These are phyloP conservation scores for Chaetogeoica ovagalla DNA, from an alignment of 2,888 invertebrate genomes.

Conservation along the genomic window DNA sequence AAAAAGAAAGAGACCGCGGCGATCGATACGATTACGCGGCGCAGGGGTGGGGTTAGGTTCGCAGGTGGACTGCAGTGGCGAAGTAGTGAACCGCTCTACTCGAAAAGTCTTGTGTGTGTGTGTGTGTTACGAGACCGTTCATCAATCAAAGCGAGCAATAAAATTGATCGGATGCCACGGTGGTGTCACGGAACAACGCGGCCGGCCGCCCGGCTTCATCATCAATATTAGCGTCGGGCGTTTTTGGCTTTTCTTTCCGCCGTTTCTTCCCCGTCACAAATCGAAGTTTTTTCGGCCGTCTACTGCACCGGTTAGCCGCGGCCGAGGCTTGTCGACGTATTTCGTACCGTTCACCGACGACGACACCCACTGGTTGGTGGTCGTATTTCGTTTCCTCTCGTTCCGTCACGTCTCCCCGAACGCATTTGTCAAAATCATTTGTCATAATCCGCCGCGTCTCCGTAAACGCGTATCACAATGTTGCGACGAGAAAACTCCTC, in stretches of 20 bases:
- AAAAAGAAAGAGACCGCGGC: background rate
- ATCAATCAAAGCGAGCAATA: constrained; percentile 45
- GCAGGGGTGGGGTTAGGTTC: too few species aligned
- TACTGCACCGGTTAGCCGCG: background rate
- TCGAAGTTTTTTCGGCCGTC: too few species aligned
- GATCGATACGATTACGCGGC: background rate
- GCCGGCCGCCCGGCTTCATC: background rate
- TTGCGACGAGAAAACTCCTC: too few species aligned
- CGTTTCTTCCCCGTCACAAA: background rate
- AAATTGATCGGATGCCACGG: constrained; percentile 38
- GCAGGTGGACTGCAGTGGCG: too few species aligned
- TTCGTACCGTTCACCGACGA: too few species aligned
- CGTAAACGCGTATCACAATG: too few species aligned
- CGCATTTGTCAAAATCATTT: too few species aligned
- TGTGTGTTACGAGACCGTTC: constrained; percentile 10
- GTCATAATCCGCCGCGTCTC: too few species aligned
- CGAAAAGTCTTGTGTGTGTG: background rate
- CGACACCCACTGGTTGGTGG: too few species aligned
- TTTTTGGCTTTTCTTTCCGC: constrained; percentile 17
- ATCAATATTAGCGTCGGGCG: constrained; percentile 41
- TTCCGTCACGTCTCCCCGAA: too few species aligned
- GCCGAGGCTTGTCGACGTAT: background rate
- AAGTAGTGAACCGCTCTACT: too few species aligned
- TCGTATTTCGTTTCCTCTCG: too few species aligned
- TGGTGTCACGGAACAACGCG: constrained; percentile 33